A percentile compares a stretch with the other conserved stretches of the same genome.
Evolutionary conservation across 2,888 invertebrate genomes (phyloP).

Genomic region (Athrips mouffetella): DNA sequence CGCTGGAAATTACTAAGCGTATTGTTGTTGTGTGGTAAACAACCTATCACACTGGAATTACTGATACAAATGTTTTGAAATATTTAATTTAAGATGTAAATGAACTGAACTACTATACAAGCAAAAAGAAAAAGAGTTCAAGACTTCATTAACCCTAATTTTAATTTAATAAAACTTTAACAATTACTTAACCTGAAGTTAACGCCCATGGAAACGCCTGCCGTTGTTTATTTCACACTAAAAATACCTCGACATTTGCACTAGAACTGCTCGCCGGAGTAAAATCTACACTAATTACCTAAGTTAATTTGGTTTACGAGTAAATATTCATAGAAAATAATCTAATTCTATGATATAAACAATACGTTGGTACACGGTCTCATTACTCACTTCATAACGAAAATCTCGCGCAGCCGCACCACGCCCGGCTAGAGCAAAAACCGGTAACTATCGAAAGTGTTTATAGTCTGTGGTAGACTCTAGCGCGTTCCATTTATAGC

Average conservation of each 20-base stretch:
- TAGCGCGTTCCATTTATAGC: neutral
- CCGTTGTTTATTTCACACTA: slow-evolving; percentile 36
- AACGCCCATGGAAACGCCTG: slow-evolving; percentile 69
- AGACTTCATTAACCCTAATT: slow-evolving; percentile 46
- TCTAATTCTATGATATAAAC: slow-evolving; percentile 50
- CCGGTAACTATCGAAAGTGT: slow-evolving; percentile 31
- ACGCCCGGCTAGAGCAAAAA: slow-evolving; percentile 61
- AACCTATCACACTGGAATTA: neutral
- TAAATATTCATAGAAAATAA: slow-evolving; percentile 39
- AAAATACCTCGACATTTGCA: slow-evolving; percentile 37
- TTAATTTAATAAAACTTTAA: slow-evolving; percentile 68
- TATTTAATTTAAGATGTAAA: neutral
- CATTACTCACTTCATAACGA: slow-evolving; percentile 61
- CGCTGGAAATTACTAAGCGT: slow-evolving; percentile 13
- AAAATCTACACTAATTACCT: slow-evolving; percentile 14
- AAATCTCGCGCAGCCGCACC: slow-evolving; percentile 71
- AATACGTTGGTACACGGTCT: slow-evolving; percentile 52
- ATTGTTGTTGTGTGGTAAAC: no score
- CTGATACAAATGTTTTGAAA: neutral
- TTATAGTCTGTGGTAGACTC: neutral
- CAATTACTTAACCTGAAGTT: slow-evolving; percentile 65
- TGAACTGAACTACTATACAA: neutral
- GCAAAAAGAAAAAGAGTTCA: slow-evolving; percentile 14
- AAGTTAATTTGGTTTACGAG: slow-evolving; percentile 22
- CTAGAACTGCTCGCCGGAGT: slow-evolving; percentile 30